A percentile compares a stretch with the other conserved stretches of the same genome.
Evolutionary conservation across 2,113 vertebrate genomes (phyloP).

Genomic region (Mirza zaza): DNA sequence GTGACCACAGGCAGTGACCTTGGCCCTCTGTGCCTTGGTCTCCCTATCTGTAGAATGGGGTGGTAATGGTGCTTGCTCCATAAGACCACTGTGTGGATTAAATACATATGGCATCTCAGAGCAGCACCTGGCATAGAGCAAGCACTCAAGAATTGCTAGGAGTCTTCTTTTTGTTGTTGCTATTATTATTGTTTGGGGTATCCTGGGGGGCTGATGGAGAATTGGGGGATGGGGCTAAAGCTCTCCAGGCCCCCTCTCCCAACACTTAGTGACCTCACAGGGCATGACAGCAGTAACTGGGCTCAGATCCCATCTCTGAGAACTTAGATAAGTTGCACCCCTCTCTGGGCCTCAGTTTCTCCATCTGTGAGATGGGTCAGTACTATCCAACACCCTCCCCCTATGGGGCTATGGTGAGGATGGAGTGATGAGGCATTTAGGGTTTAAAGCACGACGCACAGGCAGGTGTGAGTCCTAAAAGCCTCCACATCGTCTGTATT

Average conservation of each 20-base stretch:
- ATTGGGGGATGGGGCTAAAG: neutral
- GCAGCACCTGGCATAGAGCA: neutral
- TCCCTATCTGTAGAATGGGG: neutral
- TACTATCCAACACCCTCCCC: neutral
- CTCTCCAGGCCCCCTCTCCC: neutral
- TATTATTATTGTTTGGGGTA: neutral
- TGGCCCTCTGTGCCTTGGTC: neutral
- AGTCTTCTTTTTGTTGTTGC: neutral
- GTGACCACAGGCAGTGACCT: neutral
- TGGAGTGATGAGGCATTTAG: neutral
- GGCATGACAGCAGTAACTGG: neutral
- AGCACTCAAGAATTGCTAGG: neutral
- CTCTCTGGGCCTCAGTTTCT: neutral
- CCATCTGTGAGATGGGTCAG: neutral
- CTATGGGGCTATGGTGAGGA: neutral
- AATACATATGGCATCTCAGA: neutral
- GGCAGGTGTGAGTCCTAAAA: neutral
- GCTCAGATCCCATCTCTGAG: neutral
- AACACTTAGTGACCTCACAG: accelerated
- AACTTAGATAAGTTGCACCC: neutral
- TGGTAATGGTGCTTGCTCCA: no score
- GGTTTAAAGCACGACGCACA: neutral
- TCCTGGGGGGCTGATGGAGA: neutral
- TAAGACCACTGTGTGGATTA: neutral
- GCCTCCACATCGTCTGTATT: neutral